Evolutionary conservation across 2,888 invertebrate genomes (phyloP), one percentile per base, ranked within the genome.

Genomic region (Helicoverpa assulta): DNA sequence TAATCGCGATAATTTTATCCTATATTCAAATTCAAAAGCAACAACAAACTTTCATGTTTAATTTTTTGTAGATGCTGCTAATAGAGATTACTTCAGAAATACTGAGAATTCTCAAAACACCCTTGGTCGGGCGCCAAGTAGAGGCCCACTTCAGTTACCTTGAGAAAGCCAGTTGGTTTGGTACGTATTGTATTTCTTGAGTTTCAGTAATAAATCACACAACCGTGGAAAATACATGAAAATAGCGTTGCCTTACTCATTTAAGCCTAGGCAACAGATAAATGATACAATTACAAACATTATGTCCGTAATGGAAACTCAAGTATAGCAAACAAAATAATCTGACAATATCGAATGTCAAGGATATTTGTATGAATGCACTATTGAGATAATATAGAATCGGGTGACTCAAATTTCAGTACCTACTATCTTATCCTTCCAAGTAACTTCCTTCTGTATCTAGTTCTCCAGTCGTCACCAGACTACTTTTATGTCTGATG

Each of bases 91-190:
- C 5, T 43, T 43, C 43, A 16, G 43, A 43, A 43, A 53, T n/a
- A 53, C 21, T 21, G 56, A 62, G 53, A 70, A 68, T 70, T 56
- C 53, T 72, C 55, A 67, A 52, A 55, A 68, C 68, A 60, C 70
- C 70, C 59, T 70, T 74, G 82, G 77, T 79, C 21, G 54, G 29
- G 16, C 50, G 74, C 82, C 73, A 73, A 74, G 52, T 40, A 43
- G 47, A 57, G 66, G 52, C 61, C 61, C 26, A 58, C 65, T 57
- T 43, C 65, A 59, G 58, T 52, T 66, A 76, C 71, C 77, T 58
- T 71, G 66, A 71, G 37, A 50, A 40, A 76, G 37, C 58, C 47
- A 55, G 54, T 52, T 50, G 26, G 0, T 60, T 43, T 6, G 10
- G 43, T 57, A 60, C 19, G 3, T 52, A 40, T 56, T 72, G 63